Conservation (phyloP, 2,113 vertebrate species). For the Emberiza fucata region DNA sequence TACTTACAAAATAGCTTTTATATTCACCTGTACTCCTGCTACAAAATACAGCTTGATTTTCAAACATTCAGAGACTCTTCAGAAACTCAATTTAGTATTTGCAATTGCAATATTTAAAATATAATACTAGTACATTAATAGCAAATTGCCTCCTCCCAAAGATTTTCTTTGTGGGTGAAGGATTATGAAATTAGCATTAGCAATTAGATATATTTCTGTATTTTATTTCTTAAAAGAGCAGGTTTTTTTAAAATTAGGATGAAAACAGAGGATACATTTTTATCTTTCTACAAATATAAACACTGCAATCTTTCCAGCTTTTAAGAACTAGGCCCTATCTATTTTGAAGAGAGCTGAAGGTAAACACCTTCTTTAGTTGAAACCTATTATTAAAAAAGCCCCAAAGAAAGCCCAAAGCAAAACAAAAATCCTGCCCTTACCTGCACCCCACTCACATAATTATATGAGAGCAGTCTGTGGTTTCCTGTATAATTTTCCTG, state of each 20-base stretch:
- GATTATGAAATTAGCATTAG: background rate
- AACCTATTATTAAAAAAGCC: background rate
- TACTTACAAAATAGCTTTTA: background rate
- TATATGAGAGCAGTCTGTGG: background rate
- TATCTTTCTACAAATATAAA: background rate
- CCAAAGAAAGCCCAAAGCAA: background rate
- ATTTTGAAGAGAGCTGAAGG: background rate
- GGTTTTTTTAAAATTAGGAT: background rate
- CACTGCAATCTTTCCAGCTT: background rate
- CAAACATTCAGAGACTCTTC: background rate
- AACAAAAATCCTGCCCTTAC: background rate
- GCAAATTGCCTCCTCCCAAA: background rate
- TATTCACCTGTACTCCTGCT: background rate
- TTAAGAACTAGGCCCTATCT: background rate
- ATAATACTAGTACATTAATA: background rate
- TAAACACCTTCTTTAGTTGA: background rate
- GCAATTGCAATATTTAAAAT: background rate
- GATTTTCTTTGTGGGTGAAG: background rate
- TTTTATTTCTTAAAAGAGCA: background rate
- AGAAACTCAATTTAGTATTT: background rate
- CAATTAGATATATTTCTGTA: rapidly evolving
- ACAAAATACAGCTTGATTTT: background rate
- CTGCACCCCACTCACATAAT: background rate
- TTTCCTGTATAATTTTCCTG: background rate
- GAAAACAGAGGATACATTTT: background rate